Base-by-base conservation (phyloP, 2,888 invertebrate genomes). In the Sclerodermus sp. region DNA sequence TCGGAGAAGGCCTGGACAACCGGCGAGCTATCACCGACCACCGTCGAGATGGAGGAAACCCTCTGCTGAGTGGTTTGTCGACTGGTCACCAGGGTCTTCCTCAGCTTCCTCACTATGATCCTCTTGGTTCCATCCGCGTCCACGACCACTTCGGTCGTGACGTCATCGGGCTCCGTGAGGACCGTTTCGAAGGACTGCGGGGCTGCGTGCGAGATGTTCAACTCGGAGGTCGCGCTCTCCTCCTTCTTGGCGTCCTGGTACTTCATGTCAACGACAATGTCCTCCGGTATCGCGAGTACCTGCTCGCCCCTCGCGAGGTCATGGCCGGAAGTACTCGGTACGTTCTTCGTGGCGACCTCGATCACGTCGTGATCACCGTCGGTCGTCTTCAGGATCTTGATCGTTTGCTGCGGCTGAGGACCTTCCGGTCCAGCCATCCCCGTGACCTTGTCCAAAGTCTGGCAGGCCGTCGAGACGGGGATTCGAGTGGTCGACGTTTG, bases 171-270 rank as follows among this genome's bases (percentile, higher is more conserved):
- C 73, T 91, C 90, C 1, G 89, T 85, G 72, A 91, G 85, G 3
- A 90, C 83, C 0, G 91, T 91, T 77, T 91, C 91, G 68, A 91
- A 91, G 0, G 90, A 84, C 64, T 89, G 88, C 0, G 90, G 89
- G 29, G 86, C 79, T 43, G 86, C 85, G 68, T 89, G 90, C 8
- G 85, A 82, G 31, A 91, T 88, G 64, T 85, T 87, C 13, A 91
- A 73, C 65, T 89, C 87, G 0, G 89, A 85, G 45, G 85, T 83
- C 31, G 81, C 79, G 45, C 79, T 79, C 47, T 83, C 82, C 15
- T 77, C 68, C 45, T 83, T 79, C 12, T 79, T 76, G 14, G 82
- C 80, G 41, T 81, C 81, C 72, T 81, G 84, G 63, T 90, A 91
- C 64, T 87, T 86, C 61, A 90, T 90, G 71, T 90, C 88, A 8